A percentile compares a stretch with the other conserved stretches of the same genome.
Evolutionary conservation across 2,888 invertebrate species (phyloP).

Genomic region (Cataglyphis livida): DNA sequence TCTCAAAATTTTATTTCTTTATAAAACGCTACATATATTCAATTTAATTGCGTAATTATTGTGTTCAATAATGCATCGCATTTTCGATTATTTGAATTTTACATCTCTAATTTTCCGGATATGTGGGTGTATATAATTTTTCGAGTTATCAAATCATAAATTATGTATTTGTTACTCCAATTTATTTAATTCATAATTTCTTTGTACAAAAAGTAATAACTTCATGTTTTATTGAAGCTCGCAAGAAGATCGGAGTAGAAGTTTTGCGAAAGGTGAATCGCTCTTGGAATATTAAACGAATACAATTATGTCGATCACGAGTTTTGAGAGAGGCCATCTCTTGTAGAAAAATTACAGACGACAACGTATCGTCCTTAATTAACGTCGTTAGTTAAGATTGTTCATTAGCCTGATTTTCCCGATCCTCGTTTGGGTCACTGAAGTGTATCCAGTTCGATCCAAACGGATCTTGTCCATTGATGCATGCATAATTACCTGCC

Average conservation of each 20-base stretch:
- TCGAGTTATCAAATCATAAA: not conserved
- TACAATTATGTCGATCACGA: constrained; percentile 25
- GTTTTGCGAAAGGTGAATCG: not conserved
- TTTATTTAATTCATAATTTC: constrained; percentile 22
- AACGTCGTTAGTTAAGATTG: constrained; percentile 12
- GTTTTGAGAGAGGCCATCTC: not conserved
- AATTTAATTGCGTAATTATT: not conserved
- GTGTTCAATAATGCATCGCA: not conserved
- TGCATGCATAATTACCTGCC: constrained; percentile 48
- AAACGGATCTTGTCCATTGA: constrained; percentile 47
- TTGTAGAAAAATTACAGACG: constrained; percentile 4
- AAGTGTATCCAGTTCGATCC: constrained; percentile 51
- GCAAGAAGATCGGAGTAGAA: not conserved
- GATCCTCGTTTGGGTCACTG: constrained; percentile 48
- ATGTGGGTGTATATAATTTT: not conserved
- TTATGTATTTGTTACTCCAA: not conserved
- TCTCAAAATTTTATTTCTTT: not conserved
- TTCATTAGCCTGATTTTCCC: constrained; percentile 52
- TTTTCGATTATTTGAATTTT: not conserved
- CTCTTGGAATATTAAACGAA: constrained; percentile 35
- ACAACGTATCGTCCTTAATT: constrained; percentile 35
- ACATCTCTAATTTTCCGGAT: not conserved
- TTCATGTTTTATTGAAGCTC: not conserved
- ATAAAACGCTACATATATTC: not conserved
- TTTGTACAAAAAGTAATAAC: not conserved